Base-by-base conservation (phyloP, 2,113 vertebrate genomes). In the Saccopteryx bilineata region DNA sequence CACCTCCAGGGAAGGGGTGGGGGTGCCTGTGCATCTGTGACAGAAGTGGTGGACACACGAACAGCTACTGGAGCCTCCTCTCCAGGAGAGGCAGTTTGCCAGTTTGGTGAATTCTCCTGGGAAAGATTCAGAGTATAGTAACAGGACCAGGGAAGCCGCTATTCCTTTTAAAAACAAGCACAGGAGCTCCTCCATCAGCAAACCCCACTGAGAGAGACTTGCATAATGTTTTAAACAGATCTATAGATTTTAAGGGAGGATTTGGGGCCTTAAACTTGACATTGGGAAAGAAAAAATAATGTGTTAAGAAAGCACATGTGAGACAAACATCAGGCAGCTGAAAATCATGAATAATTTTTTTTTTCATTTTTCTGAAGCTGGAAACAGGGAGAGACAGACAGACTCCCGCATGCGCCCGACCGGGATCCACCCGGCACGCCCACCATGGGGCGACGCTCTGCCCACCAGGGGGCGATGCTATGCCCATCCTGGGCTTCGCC, bases 81-180 rank as follows among this genome's bases (percentile, higher is more conserved):
- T 92, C 56, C 50, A 61, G 94, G 87, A 90, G 58, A 61, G 21
- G 56, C n/a, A 33, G 26, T 87, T 65, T 65, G 75, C 80, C 0
- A 2, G 50, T 79, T 74, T 96, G 87, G 72, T 79, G 52, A 96
- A 19, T 93, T 85, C 87, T 85, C 93, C 31, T 11, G 61, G 85
- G 94, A 84, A 90, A 81, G 69, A 83, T 68, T 80, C 66, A 18
- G 78, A 84, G 76, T 48, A 50, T 75, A 93, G 82, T 54, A 87
- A 90, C 60, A 74, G 76, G 71, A 46, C 50, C 50, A 33, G n/a
- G 65, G 28, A 61, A 68, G 39, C 2, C 46, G 66, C 39, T 26
- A 9, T 87, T 90, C 78, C 80, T 85, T 89, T 92, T 56, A 48
- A 87, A 96, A 96, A 93, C 66, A 96, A 96, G 94, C 69, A 63